phyloP scores from a whole-genome alignment of 2,797 vertebrate species.

The Rhabdophis nuchalis region DNA sequence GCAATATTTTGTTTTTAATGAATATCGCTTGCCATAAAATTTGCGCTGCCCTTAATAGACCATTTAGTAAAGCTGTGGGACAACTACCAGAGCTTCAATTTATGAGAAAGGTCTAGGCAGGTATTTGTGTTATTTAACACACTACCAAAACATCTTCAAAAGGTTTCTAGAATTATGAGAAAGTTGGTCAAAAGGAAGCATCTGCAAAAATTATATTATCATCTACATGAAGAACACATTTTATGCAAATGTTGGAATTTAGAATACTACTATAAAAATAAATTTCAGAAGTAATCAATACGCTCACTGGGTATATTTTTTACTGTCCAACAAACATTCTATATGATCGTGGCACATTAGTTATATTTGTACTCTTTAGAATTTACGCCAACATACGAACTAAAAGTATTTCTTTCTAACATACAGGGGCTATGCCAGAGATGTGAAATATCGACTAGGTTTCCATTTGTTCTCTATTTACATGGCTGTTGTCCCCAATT shows the following conservation, averaged over 20 bases:
- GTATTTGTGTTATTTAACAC: neutral
- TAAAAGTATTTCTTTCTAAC: neutral
- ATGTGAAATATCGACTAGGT: neutral
- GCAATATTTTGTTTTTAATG: conserved; percentile 19
- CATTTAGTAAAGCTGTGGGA: neutral
- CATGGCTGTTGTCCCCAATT: too few species aligned
- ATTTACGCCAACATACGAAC: neutral
- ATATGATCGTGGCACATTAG: neutral
- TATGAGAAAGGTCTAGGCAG: neutral
- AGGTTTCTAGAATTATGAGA: neutral
- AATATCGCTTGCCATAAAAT: neutral
- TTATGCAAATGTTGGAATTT: neutral
- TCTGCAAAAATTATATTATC: neutral
- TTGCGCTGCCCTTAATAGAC: neutral
- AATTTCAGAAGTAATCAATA: neutral
- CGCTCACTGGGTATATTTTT: neutral
- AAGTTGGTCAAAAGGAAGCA: neutral
- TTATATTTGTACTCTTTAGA: neutral
- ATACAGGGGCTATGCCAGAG: neutral
- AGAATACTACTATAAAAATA: neutral
- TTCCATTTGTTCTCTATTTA: neutral
- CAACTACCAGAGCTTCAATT: neutral
- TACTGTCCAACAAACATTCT: neutral
- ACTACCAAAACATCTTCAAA: neutral
- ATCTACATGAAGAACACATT: neutral